Base-by-base conservation (phyloP, 2,113 vertebrate genomes). In the Trematomus loennbergii region DNA sequence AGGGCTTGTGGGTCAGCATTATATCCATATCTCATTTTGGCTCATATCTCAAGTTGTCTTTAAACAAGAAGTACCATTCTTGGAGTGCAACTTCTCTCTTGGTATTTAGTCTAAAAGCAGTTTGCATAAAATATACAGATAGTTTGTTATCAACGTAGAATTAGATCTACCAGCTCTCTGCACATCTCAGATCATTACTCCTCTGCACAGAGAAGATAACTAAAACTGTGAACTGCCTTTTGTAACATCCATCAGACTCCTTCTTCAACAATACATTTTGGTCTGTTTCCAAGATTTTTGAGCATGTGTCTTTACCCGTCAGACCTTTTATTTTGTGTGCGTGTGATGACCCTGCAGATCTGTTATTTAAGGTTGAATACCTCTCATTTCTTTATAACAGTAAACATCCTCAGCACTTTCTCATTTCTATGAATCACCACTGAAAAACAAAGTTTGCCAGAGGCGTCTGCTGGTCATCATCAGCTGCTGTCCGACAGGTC, bases 401-500 rank as follows among this genome's bases (percentile, higher is more conserved):
- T 59, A 52, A 40, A 46, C 22, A 10, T 46, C 40, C 50, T 54
- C 9, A 18, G 17, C 25, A 45, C 20, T 9, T 15, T 46, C 22
- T 60, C 9, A 33, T 65, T 11, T 55, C 5, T 22, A 5, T 57
- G n/a, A 53, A 13, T 82, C 68, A 7, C 40, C 3, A 1, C 16
- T 1, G 0, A 52, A 64, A 58, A 40, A n/a, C 52, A 40, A 22
- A 75, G 83, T 29, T 72, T 40, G 43, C 13, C 2, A 8, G n/a
- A 67, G 9, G 54, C 6, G 29, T n/a, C 49, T 15, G 29, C 61
- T 66, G 18, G 18, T 48, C 72, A 4, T 72, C 54, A 59, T 74
- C 69, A 67, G 50, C 59, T 18, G 65, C 58, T 61, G 59, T 72
- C 40, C 22, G 46, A 6, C 73, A 64, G 59, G 49, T 74, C 81